Evolutionary conservation across 2,113 vertebrate genomes (phyloP), one percentile per base, ranked within the genome.

Genomic region (Protobothrops mucrosquamatus): DNA sequence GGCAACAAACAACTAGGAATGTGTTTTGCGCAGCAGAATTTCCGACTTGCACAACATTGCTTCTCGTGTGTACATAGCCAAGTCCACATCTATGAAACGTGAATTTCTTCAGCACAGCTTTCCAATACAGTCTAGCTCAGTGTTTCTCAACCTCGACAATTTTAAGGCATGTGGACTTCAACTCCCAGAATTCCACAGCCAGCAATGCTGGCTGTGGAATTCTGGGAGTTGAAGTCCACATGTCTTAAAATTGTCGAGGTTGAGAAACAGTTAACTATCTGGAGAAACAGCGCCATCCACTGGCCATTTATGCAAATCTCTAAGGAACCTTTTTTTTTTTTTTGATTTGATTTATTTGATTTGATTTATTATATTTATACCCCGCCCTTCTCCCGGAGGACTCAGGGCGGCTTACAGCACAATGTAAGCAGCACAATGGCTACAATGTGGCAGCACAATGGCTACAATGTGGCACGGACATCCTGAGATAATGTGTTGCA

Each of bases 271-370:
- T n/a, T n/a, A n/a, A 91, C 88, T 2, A 2, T 92, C 39, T 74
- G 22, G 48, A 56, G 29, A 56, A 7, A 4, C 87, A 95, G 89
- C 14, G n/a, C 74, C 91, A 93, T 48, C 91, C 56, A 56, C 39
- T 85, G 85, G 89, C 29, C 85, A 0, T 0, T 51, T 57, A 61
- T 39, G 26, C 85, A 10, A 89, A 43, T 23, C 39, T 86, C 85
- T 86, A 48, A 86, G 43, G 23, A 87, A 15, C 11, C 48, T 15
- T 46, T 85, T 34, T 34, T 39, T 81, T 85, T 34, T 34, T 39
- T 85, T 46, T 46, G 51, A n/a, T n/a, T n/a, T n/a, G n/a, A n/a
- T n/a, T n/a, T n/a, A n/a, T n/a, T n/a, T n/a, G n/a, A n/a, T n/a
- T n/a, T n/a, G n/a, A n/a, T n/a, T n/a, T n/a, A n/a, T n/a, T n/a